phyloP scores from a whole-genome alignment of 2,888 invertebrate species.

The Odontocolon sp. region DNA sequence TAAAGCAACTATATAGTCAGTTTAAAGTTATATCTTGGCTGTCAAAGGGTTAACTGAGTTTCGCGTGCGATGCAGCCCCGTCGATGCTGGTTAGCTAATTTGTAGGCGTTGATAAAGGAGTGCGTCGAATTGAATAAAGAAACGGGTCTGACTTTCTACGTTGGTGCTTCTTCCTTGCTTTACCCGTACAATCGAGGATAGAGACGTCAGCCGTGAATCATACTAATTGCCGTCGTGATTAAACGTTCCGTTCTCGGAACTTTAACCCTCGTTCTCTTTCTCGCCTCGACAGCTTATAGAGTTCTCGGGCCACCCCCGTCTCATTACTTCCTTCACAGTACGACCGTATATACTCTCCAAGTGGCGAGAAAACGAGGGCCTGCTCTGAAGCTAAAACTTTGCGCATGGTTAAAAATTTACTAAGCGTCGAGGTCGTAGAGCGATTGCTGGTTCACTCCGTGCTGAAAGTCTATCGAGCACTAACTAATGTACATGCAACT shows the following conservation, averaged over 20 bases:
- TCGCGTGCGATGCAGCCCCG: constrained; percentile 41
- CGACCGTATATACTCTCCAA: constrained; percentile 16
- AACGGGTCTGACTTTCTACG: constrained; percentile 48
- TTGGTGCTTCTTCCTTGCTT: constrained; percentile 25
- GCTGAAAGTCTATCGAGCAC: not conserved
- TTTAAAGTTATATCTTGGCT: not conserved
- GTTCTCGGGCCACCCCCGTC: constrained; percentile 59
- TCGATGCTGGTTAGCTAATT: constrained; percentile 66
- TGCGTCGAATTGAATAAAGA: constrained; percentile 71
- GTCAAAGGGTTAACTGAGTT: constrained; percentile 39
- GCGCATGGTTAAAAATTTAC: constrained; percentile 60
- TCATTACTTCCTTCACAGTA: constrained; percentile 57
- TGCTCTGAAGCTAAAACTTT: constrained; percentile 3
- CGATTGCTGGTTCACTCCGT: not conserved
- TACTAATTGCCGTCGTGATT: constrained; percentile 77
- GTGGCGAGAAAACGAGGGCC: not conserved
- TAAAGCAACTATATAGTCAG: not conserved
- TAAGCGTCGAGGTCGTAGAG: constrained; percentile 42
- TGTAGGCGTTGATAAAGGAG: constrained; percentile 67
- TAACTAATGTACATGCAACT: not conserved
- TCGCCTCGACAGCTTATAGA: constrained; percentile 40
- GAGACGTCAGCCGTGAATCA: constrained; percentile 77
- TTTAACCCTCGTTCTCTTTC: constrained; percentile 67
- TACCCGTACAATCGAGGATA: constrained; percentile 57
- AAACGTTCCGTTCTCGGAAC: constrained; percentile 77